Conservation (phyloP, 2,113 vertebrate species). For the Ictalurus punctatus region DNA sequence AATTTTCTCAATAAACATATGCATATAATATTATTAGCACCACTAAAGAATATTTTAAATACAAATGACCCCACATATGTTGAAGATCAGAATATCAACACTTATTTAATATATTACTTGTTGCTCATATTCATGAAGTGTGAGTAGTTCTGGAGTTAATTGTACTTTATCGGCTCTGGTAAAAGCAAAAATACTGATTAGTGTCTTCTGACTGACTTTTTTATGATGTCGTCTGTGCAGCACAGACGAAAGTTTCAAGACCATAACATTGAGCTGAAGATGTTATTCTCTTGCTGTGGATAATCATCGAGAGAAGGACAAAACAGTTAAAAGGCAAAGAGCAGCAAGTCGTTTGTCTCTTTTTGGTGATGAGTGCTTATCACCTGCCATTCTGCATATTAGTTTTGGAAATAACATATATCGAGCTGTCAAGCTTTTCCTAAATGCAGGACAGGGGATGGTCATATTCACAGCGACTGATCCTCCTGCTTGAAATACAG, state of each 20-base stretch:
- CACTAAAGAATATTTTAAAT: background rate
- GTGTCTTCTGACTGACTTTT: background rate
- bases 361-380: background rate
- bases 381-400: background rate
- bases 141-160: background rate
- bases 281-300: background rate
- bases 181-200: background rate
- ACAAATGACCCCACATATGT: background rate
- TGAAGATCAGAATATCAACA: background rate
- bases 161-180: background rate
- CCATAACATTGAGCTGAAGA: background rate
- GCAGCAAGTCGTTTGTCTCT: background rate
- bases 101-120: background rate
- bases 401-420: background rate
- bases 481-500: slow-evolving; percentile 31
- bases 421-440: background rate
- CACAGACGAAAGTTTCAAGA: background rate
- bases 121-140: background rate
- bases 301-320: background rate
- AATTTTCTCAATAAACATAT: background rate
- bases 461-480: slow-evolving; percentile 20
- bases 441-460: slow-evolving; percentile 49
- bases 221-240: background rate
- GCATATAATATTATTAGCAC: background rate
- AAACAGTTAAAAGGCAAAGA: background rate